Evolutionary conservation across 1,140 invertebrate genomes (phyloP), one percentile per base, ranked within the genome.

Genomic region (Triops cancriformis): DNA sequence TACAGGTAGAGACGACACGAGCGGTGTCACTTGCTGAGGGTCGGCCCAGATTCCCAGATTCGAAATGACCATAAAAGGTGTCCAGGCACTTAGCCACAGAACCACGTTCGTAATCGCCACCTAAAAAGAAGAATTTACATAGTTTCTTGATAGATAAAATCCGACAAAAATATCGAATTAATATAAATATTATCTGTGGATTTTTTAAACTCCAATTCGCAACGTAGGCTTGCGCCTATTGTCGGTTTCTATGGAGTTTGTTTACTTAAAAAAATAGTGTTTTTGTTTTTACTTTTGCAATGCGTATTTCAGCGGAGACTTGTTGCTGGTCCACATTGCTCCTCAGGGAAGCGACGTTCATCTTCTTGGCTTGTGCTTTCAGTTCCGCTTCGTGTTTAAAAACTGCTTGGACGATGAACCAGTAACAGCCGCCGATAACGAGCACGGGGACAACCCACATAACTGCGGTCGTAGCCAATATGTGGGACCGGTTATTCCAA

Each of bases 291-390:
- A 77, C 92, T 85, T 95, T 94, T 0, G 93, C 92, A 79, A 94
- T 94, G 73, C 91, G 86, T 73, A 94, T 89, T 85, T 95, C 93
- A 1, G 91, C 92, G 1, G 91, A 91, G 81, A 91, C 88, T 77
- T 86, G 84, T 76, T 88, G 88, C n/a, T 88, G 84, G 64, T 89
- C 86, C 73, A 90, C 88, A 80, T 93, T 93, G 43, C 90, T 91
- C 79, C 93, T 84, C 31, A 96, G 83, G 72, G 92, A 94, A 77
- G 94, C 93, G 0, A 95, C 93, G 81, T 96, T 95, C 94, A 95
- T 96, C 84, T 95, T 95, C 83, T 94, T 95, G 0, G 93, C 93
- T 87, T 92, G 86, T 73, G 82, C 83, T 26, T 80, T 77, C 81
- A 87, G 84, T 79, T 85, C 82, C 72, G 83, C 82, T 75, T 86